Conservation (phyloP, 2,888 invertebrate species). For the Eristalinus aeneus region DNA sequence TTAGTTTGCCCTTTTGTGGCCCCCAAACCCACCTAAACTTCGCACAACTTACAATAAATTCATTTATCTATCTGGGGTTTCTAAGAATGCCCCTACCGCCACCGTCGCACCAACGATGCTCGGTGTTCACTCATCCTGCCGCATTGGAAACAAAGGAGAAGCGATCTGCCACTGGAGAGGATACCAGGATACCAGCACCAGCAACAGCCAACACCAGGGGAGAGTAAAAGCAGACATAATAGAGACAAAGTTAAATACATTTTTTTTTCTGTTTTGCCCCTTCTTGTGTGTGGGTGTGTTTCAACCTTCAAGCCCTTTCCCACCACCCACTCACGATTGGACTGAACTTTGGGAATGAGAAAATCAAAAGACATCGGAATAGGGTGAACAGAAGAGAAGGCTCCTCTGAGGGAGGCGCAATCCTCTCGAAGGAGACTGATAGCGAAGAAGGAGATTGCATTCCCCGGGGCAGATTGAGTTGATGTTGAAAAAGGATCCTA, state of each 20-base stretch:
- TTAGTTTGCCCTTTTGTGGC: constrained; percentile 44
- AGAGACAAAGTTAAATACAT: constrained; percentile 69
- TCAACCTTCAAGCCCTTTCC: constrained; percentile 7
- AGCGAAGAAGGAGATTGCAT: constrained; percentile 61
- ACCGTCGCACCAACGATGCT: not conserved
- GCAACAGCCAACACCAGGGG: constrained; percentile 6
- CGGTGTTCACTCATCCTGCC: constrained; percentile 3
- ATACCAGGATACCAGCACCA: constrained; percentile 41
- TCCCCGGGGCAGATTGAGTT: constrained; percentile 67
- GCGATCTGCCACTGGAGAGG: constrained; percentile 53
- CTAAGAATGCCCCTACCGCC: constrained; percentile 32
- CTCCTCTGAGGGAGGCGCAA: not conserved
- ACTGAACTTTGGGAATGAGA: constrained; percentile 35
- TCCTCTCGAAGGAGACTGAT: constrained; percentile 51
- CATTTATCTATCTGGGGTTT: constrained; percentile 65
- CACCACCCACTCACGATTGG: not conserved
- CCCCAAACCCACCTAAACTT: constrained; percentile 65
- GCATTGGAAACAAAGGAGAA: constrained; percentile 55
- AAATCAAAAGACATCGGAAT: constrained; percentile 14
- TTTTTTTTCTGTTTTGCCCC: not conserved
- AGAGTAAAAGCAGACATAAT: constrained; percentile 56
- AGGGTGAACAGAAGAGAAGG: not conserved
- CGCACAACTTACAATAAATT: constrained; percentile 68
- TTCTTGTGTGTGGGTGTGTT: not conserved
- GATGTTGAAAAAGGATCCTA: constrained; percentile 69